Evolutionary conservation across 1,140 invertebrate genomes (phyloP).

Genomic region (Aporrectodea caliginosa): DNA sequence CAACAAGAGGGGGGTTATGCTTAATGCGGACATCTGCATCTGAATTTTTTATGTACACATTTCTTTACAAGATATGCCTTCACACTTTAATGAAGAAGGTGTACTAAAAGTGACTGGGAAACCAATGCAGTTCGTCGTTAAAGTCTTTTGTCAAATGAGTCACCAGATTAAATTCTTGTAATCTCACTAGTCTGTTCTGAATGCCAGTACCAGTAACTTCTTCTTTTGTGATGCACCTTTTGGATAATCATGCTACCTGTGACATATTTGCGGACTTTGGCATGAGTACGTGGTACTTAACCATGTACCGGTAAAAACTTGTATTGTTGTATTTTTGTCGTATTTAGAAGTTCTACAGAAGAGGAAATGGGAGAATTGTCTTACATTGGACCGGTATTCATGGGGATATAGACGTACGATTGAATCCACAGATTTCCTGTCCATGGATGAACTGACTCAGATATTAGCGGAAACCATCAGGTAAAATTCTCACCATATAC

Average conservation of each 20-base stretch:
- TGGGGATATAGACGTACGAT: slow-evolving; percentile 69
- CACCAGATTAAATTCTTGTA: too few relatives aligned
- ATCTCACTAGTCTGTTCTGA: not conserved
- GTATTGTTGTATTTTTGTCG: not conserved
- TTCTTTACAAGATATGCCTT: too few relatives aligned
- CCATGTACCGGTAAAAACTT: not conserved
- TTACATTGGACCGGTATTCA: slow-evolving; percentile 83
- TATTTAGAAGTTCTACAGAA: slow-evolving; percentile 47
- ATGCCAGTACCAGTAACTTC: not conserved
- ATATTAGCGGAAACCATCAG: slow-evolving; percentile 71
- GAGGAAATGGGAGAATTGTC: slow-evolving; percentile 60
- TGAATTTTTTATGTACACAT: too few relatives aligned
- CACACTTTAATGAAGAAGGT: too few relatives aligned
- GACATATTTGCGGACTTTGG: not conserved
- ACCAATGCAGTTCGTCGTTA: too few relatives aligned
- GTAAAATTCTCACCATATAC: slow-evolving; percentile 26
- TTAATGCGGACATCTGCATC: too few relatives aligned
- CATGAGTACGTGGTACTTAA: not conserved
- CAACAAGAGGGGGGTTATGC: too few relatives aligned
- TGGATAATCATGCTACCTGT: not conserved
- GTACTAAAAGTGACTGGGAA: too few relatives aligned
- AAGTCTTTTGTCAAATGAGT: too few relatives aligned
- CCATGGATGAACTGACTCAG: slow-evolving; percentile 67
- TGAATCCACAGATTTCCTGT: slow-evolving; percentile 66
- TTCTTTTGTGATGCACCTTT: not conserved